These are phyloP conservation scores for Callyntrura sp. DNA, from an alignment of 2,888 invertebrate species.

Conservation along the genomic window DNA sequence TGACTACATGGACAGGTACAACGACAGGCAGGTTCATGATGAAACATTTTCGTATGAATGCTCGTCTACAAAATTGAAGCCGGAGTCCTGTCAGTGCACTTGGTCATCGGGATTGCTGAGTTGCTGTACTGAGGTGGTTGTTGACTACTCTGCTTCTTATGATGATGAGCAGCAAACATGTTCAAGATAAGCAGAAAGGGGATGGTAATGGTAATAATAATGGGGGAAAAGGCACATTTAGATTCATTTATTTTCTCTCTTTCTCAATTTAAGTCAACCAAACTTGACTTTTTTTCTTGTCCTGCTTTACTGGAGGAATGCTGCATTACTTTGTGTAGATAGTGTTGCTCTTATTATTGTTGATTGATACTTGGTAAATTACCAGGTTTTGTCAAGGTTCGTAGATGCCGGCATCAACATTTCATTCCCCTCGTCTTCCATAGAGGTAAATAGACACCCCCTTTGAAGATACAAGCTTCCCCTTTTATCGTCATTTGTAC, in stretches of 20 bases:
- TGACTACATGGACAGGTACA: too few species aligned
- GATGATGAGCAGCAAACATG: slow-evolving; percentile 38
- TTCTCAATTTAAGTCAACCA: neutral
- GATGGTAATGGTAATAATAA: slow-evolving; percentile 32
- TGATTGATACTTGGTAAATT: neutral
- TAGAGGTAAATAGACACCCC: too few species aligned
- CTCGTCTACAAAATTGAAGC: neutral
- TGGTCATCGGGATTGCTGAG: neutral
- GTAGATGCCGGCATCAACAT: too few species aligned
- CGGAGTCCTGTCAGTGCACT: neutral
- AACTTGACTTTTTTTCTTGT: neutral
- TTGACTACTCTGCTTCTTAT: neutral
- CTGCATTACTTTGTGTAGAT: neutral
- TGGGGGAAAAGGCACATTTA: too few species aligned
- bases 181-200: slow-evolving; percentile 63
- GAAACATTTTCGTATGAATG: neutral
- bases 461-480: too few species aligned
- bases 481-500: too few species aligned
- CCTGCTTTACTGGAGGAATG: slow-evolving; percentile 29
- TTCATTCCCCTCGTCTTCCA: too few species aligned
- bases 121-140: too few species aligned
- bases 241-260: neutral
- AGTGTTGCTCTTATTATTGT: neutral
- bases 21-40: neutral
- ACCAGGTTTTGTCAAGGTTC: neutral